These are phyloP conservation scores for Petrocephalus schoutedeni DNA, from an alignment of 2,797 vertebrate genomes.

Conservation along the genomic window DNA sequence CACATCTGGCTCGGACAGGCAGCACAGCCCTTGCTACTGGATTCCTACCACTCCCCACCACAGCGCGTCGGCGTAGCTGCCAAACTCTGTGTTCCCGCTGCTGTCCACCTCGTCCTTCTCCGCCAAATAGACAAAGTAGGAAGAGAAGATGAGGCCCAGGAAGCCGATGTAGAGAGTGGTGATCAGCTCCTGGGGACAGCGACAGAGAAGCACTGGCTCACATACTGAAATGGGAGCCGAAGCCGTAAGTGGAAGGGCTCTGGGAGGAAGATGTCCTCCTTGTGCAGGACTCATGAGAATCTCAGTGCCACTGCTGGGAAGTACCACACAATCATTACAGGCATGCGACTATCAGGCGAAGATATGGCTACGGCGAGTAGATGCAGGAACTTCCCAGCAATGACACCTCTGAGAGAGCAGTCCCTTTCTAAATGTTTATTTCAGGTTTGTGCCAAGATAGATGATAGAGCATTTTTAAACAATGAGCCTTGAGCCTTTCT, in stretches of 20 bases:
- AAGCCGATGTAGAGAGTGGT: constrained; percentile 97
- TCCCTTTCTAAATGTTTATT: neutral
- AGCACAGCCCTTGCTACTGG: neutral
- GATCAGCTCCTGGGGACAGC: constrained; percentile 79
- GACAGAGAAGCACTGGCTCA: neutral
- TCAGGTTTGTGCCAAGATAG: neutral
- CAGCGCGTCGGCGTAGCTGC: constrained; percentile 89
- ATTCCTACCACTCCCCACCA: constrained; percentile 97
- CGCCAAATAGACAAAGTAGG: constrained; percentile 96
- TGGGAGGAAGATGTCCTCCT: neutral
- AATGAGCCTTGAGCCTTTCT: neutral
- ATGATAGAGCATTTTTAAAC: neutral
- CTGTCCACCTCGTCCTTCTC: constrained; percentile 83
- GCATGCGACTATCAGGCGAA: neutral
- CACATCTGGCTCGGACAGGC: neutral
- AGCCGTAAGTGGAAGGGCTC: neutral
- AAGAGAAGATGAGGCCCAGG: constrained; percentile 94
- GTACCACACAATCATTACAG: neutral
- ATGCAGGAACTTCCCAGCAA: neutral
- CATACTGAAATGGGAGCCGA: neutral
- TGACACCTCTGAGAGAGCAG: neutral
- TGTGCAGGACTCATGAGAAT: neutral
- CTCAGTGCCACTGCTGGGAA: neutral
- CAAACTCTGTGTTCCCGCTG: constrained; percentile 73
- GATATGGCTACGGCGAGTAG: neutral